These are phyloP conservation scores for Podotricha telesiphe DNA, from an alignment of 2,888 invertebrate species.

Conservation along the genomic window DNA sequence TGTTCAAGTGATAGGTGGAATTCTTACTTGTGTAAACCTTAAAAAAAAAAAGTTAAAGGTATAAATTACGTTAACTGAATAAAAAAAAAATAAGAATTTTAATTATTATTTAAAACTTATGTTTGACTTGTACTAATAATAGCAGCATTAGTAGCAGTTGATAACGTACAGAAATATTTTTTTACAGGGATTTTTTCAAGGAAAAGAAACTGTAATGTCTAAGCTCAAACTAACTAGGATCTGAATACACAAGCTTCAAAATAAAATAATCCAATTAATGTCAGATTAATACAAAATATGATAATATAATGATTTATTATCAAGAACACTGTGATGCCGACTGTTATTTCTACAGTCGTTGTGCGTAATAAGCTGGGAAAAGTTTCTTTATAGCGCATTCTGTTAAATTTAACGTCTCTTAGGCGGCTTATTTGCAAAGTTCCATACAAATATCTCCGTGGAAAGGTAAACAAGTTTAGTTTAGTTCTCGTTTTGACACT, in stretches of 20 bases:
- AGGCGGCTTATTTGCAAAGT: slow-evolving; percentile 68
- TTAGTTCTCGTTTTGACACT: slow-evolving; percentile 75
- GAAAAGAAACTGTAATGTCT: too few species aligned
- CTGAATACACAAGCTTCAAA: neutral
- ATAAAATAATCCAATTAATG: neutral
- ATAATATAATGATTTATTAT: slow-evolving; percentile 1
- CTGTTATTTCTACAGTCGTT: slow-evolving; percentile 14
- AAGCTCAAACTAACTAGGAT: too few species aligned
- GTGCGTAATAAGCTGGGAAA: slow-evolving; percentile 21
- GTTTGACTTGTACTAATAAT: too few species aligned
- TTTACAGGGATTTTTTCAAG: too few species aligned
- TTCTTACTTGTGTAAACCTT: too few species aligned
- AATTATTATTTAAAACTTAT: too few species aligned
- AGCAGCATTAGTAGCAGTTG: too few species aligned
- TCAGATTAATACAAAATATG: slow-evolving; percentile 8
- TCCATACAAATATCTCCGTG: slow-evolving; percentile 69
- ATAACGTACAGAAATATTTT: too few species aligned
- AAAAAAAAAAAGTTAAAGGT: too few species aligned
- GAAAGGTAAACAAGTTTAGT: slow-evolving; percentile 76
- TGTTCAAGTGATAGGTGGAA: too few species aligned
- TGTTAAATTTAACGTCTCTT: slow-evolving; percentile 61
- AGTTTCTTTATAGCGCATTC: slow-evolving; percentile 36
- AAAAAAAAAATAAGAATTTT: too few species aligned
- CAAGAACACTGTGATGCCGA: neutral
- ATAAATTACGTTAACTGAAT: too few species aligned